Percentiles rank a stretch among this genome's conserved stretches.
These are phyloP conservation scores for Timandra comae DNA, from an alignment of 2,888 invertebrate species.

Conservation along the genomic window DNA sequence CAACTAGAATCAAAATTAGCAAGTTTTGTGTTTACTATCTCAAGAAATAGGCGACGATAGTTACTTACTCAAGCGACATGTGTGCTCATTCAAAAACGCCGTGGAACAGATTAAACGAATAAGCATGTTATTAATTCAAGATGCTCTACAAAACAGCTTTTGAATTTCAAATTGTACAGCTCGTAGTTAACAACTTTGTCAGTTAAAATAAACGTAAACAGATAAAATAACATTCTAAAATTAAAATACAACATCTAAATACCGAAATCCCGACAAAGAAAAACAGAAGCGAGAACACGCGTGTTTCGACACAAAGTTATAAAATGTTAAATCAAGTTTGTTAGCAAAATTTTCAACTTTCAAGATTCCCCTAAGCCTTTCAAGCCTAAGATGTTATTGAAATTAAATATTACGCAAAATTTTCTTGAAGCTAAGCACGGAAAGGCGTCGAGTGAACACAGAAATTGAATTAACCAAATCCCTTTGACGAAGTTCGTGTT, in stretches of 20 bases:
- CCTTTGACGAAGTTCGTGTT: conserved; percentile 60
- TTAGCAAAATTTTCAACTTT: conserved; percentile 32
- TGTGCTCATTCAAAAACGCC: too few relatives aligned
- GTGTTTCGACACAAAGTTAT: conserved; percentile 22
- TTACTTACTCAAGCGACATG: too few relatives aligned
- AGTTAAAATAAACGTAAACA: too few relatives aligned
- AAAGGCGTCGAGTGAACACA: conserved; percentile 51
- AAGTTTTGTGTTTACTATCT: too few relatives aligned
- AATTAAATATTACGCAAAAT: conserved; percentile 57
- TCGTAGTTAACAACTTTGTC: too few relatives aligned
- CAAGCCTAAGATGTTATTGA: conserved; percentile 48
- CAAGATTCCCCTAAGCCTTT: conserved; percentile 41
- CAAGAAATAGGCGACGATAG: too few relatives aligned
- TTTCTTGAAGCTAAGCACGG: conserved; percentile 47
- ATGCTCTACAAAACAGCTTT: too few relatives aligned
- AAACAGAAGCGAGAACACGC: conserved; percentile 20
- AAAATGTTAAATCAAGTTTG: conserved; percentile 35
- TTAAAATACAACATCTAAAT: not conserved
- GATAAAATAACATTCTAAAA: too few relatives aligned
- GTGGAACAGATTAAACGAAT: too few relatives aligned
- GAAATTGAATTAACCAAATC: conserved; percentile 61
- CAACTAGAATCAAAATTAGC: too few relatives aligned
- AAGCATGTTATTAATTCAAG: too few relatives aligned
- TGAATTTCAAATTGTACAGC: too few relatives aligned
- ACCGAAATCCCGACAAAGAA: conserved; percentile 14